Percentiles rank a stretch among this genome's conserved stretches.
phyloP scores from a whole-genome alignment of 2,113 vertebrate species.

The Peromyscus maniculatus region DNA sequence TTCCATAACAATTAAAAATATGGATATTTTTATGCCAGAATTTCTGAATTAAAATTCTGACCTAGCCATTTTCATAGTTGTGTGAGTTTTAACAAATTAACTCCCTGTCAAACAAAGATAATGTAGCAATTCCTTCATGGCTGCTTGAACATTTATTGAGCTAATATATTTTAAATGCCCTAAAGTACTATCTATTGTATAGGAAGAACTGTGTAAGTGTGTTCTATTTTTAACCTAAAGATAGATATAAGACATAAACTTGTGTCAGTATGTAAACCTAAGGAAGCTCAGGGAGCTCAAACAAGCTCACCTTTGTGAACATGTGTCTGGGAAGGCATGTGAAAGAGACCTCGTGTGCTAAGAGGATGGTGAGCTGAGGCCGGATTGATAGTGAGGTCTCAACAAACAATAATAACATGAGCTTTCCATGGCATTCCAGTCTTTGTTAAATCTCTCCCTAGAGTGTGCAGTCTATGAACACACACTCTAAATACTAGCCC shows the following conservation, averaged over 20 bases:
- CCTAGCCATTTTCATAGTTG: background rate
- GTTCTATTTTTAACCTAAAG: slow-evolving; percentile 50
- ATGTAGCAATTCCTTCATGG: slow-evolving; percentile 31
- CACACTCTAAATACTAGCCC: background rate
- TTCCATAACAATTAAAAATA: background rate
- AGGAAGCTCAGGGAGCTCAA: background rate
- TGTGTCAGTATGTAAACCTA: background rate
- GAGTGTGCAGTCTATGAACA: background rate
- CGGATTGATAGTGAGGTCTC: background rate
- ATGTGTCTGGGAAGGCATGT: background rate
- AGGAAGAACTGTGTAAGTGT: slow-evolving; percentile 36
- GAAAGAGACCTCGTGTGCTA: background rate
- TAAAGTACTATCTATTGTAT: background rate
- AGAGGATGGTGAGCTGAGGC: background rate
- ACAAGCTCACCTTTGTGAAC: background rate
- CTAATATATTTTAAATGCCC: slow-evolving; percentile 50
- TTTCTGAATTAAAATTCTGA: slow-evolving; percentile 13
- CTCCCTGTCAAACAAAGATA: background rate
- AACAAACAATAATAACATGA: background rate
- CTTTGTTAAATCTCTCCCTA: background rate
- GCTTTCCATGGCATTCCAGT: background rate
- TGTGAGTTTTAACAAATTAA: background rate
- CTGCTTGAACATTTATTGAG: slow-evolving; percentile 56
- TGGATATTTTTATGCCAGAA: slow-evolving; percentile 22
- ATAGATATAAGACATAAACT: background rate